phyloP scores from a whole-genome alignment of 2,113 vertebrate species.

The Columba livia region DNA sequence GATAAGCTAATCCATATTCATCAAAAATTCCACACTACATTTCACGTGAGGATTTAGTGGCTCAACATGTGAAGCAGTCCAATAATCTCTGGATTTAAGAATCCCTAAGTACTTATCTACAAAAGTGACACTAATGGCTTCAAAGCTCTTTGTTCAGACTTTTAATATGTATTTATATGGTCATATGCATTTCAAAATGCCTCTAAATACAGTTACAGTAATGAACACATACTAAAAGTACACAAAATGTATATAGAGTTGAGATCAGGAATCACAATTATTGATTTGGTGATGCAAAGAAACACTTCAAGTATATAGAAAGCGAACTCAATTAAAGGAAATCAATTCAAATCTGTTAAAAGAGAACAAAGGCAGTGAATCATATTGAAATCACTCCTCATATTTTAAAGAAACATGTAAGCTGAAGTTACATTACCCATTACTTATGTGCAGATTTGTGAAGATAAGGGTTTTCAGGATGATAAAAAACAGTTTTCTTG shows the following conservation, averaged over 20 bases:
- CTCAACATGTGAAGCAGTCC: not conserved
- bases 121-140: conserved; percentile 2
- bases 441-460: not conserved
- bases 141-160: not conserved
- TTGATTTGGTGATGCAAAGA: not conserved
- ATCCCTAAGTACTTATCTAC: not conserved
- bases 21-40: not conserved
- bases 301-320: not conserved
- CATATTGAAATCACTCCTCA: not conserved
- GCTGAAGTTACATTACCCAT: not conserved
- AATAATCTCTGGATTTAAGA: conserved; percentile 21
- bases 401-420: not conserved
- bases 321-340: not conserved
- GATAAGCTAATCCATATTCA: not conserved
- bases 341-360: not conserved
- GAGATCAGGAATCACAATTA: not conserved
- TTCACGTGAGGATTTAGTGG: not conserved
- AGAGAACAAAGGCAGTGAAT: not conserved
- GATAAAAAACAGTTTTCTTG: not conserved
- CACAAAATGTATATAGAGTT: not conserved
- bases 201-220: not conserved
- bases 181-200: not conserved
- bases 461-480: not conserved
- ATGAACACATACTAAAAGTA: not conserved
- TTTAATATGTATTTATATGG: not conserved